Percentiles rank a stretch among this genome's conserved stretches.
phyloP scores from a whole-genome alignment of 1,140 invertebrate species.

The Phymorhynchus buccinoides region DNA sequence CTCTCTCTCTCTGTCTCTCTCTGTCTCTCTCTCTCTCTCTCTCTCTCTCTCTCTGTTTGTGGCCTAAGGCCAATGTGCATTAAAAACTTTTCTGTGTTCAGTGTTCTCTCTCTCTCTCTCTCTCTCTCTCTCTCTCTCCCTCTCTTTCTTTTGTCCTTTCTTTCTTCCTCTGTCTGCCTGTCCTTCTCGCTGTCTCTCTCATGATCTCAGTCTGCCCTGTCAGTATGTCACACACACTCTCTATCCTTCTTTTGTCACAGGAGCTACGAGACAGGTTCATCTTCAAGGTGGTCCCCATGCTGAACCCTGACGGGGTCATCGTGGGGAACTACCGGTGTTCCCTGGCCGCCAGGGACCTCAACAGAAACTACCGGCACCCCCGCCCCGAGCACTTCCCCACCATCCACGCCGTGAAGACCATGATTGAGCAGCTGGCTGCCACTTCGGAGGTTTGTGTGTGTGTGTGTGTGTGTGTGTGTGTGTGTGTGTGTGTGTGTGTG shows the following conservation, averaged over 20 bases:
- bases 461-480: neutral
- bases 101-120: too few relatives aligned
- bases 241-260: constrained; percentile 40
- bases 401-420: constrained; percentile 63
- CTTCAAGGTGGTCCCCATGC: constrained; percentile 80
- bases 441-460: constrained; percentile 57
- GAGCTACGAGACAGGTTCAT: constrained; percentile 73
- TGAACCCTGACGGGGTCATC: constrained; percentile 74
- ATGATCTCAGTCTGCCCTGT: neutral
- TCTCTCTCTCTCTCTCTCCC: constrained; percentile 5
- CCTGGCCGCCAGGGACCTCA: constrained; percentile 69
- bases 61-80: too few relatives aligned
- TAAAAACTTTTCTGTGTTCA: too few relatives aligned
- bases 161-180: neutral
- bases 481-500: neutral
- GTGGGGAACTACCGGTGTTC: constrained; percentile 73
- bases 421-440: constrained; percentile 61
- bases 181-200: neutral
- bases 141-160: neutral
- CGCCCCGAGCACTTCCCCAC: constrained; percentile 68
- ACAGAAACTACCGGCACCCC: constrained; percentile 71
- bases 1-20: neutral
- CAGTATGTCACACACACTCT: neutral
- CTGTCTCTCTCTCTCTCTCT: neutral
- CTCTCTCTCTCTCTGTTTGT: neutral